Evolutionary conservation across 2,113 vertebrate species (phyloP).

Genomic region (Butorides virescens): DNA sequence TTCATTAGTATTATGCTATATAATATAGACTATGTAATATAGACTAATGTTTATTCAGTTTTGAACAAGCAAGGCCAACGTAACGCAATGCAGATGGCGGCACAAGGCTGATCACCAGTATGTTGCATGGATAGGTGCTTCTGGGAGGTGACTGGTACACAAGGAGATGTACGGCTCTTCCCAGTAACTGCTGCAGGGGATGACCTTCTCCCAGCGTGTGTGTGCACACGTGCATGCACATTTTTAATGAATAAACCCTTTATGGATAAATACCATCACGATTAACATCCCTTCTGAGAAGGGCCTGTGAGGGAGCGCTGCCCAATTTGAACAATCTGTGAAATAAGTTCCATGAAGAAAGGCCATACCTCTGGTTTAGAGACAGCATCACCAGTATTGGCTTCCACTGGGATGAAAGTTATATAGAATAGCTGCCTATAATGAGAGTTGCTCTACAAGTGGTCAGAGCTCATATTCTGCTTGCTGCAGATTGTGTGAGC

Average conservation of each 20-base stretch:
- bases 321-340: background rate
- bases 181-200: background rate
- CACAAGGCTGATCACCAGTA: background rate
- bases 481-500: background rate
- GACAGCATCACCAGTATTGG: background rate
- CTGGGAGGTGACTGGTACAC: background rate
- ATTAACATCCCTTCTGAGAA: background rate
- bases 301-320: background rate
- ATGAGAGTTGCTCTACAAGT: background rate
- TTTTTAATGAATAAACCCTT: background rate
- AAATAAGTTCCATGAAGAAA: background rate
- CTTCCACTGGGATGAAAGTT: background rate
- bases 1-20: background rate
- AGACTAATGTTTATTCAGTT: background rate
- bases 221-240: rapidly evolving
- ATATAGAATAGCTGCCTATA: background rate
- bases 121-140: background rate
- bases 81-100: background rate
- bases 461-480: background rate
- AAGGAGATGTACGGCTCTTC: background rate
- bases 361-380: background rate
- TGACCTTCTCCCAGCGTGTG: background rate
- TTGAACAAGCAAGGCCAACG: background rate
- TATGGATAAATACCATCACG: background rate
- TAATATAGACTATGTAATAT: no score